Base-by-base conservation (phyloP, 2,888 invertebrate species). In the Frankliniella fusca region DNA sequence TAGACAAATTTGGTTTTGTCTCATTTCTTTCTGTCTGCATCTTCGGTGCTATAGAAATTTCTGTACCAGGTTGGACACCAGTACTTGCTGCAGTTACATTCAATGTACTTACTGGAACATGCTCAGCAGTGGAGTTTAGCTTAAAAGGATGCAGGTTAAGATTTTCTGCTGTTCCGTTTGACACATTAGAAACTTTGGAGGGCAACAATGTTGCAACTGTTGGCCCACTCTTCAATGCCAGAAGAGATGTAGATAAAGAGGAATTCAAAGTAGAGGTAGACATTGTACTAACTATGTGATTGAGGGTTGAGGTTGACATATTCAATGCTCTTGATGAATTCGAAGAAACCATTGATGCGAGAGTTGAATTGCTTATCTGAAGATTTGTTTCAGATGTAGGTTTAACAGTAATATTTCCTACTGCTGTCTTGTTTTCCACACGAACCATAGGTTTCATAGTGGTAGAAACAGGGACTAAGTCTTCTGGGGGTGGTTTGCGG, bases 401-500 rank as follows among this genome's bases (percentile, higher is more conserved):
- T 38, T 38, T 23, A 12, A 27, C 27, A 10, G 70, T 27, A 1
- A 27, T 12, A 23, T 76, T 81, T 20, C 65, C 80, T 48, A 81
- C 81, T 49, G 80, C 80, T 54, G 82, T 48, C 76, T 38, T 61
- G 23, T 11, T 27, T 11, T 61, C 80, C 10, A 82, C 70, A 15
- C 83, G 20, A 81, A 81, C 81, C n/a, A 82, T 61, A 49, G 84
- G 23, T 12, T 76, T 76, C 70, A 76, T 79, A 76, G 83, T 82
- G 10, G 84, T 84, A 5, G 82, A 80, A 27, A 82, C 61, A 7
- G 82, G 81, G 5, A 81, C 50, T 20, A 84, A 81, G 80, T 84
- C 84, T 83, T 84, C 83, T 48, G 82, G 81, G 28, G 84, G 83
- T 79, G 83, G 83, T 80, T 81, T 83, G 23, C 85, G 81, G 65